Evolutionary conservation across 2,113 vertebrate genomes (phyloP).

Genomic region (Carassius auratus): DNA sequence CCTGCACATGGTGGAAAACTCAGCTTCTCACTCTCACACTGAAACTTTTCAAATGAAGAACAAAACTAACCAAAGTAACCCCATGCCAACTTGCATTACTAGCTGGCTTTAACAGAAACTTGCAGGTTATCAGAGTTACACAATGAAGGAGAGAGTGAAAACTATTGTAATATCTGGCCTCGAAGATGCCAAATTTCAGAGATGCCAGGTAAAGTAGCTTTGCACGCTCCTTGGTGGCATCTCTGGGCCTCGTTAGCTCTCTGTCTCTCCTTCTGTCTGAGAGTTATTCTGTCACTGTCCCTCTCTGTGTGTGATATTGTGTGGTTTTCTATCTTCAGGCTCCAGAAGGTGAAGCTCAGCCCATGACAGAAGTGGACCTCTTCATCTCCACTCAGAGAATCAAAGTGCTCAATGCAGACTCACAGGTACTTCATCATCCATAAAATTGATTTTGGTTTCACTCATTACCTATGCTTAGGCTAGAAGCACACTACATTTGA

Average conservation of each 20-base stretch:
- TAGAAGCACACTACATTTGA: neutral
- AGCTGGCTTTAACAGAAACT: neutral
- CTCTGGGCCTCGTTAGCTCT: slow-evolving; percentile 39
- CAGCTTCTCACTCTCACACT: slow-evolving; percentile 13
- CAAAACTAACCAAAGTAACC: slow-evolving; percentile 52
- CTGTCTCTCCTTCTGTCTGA: neutral
- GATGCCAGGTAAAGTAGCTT: neutral
- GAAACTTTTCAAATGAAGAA: slow-evolving; percentile 4
- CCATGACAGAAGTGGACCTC: slow-evolving; percentile 96
- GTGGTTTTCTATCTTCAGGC: slow-evolving; percentile 74
- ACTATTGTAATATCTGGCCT: slow-evolving; percentile 5
- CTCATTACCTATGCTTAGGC: too few species aligned
- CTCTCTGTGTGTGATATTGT: neutral
- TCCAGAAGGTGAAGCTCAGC: slow-evolving; percentile 88
- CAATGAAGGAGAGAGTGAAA: slow-evolving; percentile 30
- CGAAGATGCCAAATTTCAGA: neutral
- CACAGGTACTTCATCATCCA: slow-evolving; percentile 82
- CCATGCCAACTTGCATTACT: slow-evolving; percentile 13
- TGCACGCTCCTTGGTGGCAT: slow-evolving; percentile 26
- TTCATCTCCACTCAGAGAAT: slow-evolving; percentile 98
- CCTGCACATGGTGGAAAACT: slow-evolving; percentile 7
- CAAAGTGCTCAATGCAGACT: slow-evolving; percentile 95
- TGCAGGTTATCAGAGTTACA: slow-evolving; percentile 20
- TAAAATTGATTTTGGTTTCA: neutral
- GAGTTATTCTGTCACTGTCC: neutral